These are phyloP conservation scores for Vulpes ferrilata DNA, from an alignment of 2,113 vertebrate species.

Conservation along the genomic window DNA sequence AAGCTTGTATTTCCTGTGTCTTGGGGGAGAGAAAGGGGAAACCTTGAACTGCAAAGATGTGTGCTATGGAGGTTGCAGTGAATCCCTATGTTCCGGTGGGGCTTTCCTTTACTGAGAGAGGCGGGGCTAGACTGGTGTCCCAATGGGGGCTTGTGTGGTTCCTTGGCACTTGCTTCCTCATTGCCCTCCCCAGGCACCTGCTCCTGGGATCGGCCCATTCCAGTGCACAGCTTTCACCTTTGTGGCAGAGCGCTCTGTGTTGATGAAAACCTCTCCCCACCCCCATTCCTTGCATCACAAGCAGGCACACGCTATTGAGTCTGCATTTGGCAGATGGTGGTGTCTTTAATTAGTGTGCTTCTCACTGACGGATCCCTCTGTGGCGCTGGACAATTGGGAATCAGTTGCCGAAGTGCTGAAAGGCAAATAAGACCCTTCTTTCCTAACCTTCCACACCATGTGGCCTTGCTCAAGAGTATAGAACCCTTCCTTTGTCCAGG, in stretches of 20 bases:
- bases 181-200: neutral
- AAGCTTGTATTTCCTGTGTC: constrained; percentile 61
- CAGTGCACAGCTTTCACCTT: neutral
- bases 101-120: neutral
- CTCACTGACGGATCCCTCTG: neutral
- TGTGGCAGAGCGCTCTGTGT: neutral
- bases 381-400: neutral
- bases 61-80: neutral
- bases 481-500: neutral
- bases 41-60: neutral
- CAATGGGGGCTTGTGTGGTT: neutral
- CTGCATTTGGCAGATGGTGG: neutral
- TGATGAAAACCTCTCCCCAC: neutral
- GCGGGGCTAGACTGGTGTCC: neutral
- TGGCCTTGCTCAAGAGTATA: neutral
- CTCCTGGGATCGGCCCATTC: neutral
- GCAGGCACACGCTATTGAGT: accelerated
- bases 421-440: neutral
- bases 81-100: neutral
- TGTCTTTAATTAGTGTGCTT: neutral
- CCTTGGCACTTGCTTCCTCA: neutral
- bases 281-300: neutral
- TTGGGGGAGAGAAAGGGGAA: neutral
- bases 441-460: neutral
- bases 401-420: neutral